A percentile compares a stretch with the other conserved stretches of the same genome.
Evolutionary conservation across 2,113 vertebrate genomes (phyloP).

Genomic region (Gopherus flavomarginatus): DNA sequence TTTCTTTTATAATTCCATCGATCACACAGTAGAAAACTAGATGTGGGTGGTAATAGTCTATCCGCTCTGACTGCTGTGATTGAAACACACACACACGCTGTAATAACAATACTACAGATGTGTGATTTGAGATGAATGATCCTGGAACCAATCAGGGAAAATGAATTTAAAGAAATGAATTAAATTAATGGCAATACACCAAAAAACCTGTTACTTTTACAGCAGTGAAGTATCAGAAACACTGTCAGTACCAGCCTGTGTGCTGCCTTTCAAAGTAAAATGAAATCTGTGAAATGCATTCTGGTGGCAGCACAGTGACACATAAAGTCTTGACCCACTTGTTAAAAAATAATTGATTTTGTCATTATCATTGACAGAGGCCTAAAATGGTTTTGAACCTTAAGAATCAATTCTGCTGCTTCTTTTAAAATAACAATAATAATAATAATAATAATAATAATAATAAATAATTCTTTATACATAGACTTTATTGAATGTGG

Average conservation of each 20-base stretch:
- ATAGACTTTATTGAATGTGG: accelerated
- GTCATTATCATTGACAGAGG: neutral
- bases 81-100: neutral
- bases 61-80: neutral
- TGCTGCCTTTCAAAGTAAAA: neutral
- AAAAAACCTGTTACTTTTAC: neutral
- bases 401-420: neutral
- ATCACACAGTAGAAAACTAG: accelerated
- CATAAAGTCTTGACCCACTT: accelerated
- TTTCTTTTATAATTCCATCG: neutral
- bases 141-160: neutral
- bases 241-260: neutral
- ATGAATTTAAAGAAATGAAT: neutral
- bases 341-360: neutral
- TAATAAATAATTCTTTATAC: neutral
- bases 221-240: neutral
- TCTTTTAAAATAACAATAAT: neutral
- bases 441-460: neutral
- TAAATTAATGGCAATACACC: neutral
- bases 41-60: neutral
- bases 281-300: neutral
- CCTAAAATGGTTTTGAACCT: neutral
- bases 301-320: neutral
- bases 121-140: neutral
- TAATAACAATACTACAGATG: accelerated